Evolutionary conservation across 1,140 invertebrate species (phyloP).

Genomic region (Cydia strobilella): DNA sequence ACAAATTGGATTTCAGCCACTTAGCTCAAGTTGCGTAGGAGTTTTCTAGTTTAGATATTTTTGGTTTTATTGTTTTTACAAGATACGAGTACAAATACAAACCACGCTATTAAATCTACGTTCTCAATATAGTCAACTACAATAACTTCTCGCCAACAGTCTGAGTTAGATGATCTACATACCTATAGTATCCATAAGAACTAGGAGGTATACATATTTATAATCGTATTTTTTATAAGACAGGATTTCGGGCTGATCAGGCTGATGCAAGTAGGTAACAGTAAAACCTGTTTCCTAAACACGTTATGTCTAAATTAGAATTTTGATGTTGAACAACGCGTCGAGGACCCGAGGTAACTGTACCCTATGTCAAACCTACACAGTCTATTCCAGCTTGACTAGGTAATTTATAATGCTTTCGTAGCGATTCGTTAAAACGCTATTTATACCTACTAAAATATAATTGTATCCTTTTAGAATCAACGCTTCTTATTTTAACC

Average conservation of each 20-base stretch:
- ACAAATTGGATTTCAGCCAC: too few species aligned
- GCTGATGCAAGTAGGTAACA: slow-evolving; percentile 2
- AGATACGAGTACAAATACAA: too few species aligned
- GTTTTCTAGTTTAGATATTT: too few species aligned
- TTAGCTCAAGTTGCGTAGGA: too few species aligned
- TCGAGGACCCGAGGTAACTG: not conserved
- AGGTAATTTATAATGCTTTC: not conserved
- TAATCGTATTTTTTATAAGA: not conserved
- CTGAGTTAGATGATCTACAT: not conserved
- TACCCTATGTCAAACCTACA: not conserved
- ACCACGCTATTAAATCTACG: too few species aligned
- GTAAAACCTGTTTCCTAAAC: slow-evolving; percentile 24
- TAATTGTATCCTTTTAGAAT: too few species aligned
- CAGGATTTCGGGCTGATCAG: slow-evolving; percentile 14
- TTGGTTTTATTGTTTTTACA: too few species aligned
- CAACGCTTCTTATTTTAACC: too few species aligned
- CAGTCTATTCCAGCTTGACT: not conserved
- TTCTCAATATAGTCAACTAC: too few species aligned
- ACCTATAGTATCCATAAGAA: not conserved
- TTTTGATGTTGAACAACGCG: not conserved
- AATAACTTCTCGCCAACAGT: too few species aligned
- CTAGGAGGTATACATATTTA: not conserved
- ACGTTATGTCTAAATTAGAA: slow-evolving; percentile 18
- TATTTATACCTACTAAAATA: too few species aligned
- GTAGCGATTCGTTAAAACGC: too few species aligned